These are phyloP conservation scores for Leucoma salicis DNA, from an alignment of 2,888 invertebrate species.

Conservation along the genomic window DNA sequence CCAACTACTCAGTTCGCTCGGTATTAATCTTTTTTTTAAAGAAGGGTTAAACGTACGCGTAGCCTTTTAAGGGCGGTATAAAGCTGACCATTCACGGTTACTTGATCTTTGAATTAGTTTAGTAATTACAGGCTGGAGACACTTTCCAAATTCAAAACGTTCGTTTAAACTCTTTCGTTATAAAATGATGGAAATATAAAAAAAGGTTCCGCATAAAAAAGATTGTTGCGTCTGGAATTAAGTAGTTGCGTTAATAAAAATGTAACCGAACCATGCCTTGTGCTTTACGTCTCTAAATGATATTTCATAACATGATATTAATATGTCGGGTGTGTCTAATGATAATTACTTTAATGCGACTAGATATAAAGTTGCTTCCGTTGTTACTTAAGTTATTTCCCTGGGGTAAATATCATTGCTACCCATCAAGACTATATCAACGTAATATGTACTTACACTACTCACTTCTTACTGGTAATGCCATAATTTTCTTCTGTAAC, in stretches of 20 bases:
- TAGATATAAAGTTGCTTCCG: constrained; percentile 35
- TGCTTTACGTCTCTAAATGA: constrained; percentile 19
- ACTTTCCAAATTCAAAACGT: constrained; percentile 67
- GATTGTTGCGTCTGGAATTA: too few relatives aligned
- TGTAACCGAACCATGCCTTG: too few relatives aligned
- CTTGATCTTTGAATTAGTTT: constrained; percentile 70
- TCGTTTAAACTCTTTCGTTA: too few relatives aligned
- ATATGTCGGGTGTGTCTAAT: constrained; percentile 57
- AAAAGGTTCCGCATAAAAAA: too few relatives aligned
- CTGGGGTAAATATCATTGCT: constrained; percentile 44
- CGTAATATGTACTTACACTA: constrained; percentile 12
- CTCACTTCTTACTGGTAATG: too few relatives aligned
- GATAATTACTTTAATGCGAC: constrained; percentile 64
- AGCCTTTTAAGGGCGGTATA: constrained; percentile 63
- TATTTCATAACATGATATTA: constrained; percentile 24
- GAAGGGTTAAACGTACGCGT: constrained; percentile 67
- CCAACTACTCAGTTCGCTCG: constrained; percentile 67
- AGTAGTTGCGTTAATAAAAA: too few relatives aligned
- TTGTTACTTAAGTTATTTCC: constrained; percentile 50
- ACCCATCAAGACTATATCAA: constrained; percentile 52
- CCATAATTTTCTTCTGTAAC: too few relatives aligned
- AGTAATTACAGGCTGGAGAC: constrained; percentile 71
- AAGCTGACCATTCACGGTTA: constrained; percentile 73
- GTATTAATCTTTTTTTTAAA: constrained; percentile 67
- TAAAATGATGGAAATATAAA: too few relatives aligned